A percentile compares a stretch with the other conserved stretches of the same genome.
Conservation (phyloP, 2,888 invertebrate species). For the Clivina fossor region DNA sequence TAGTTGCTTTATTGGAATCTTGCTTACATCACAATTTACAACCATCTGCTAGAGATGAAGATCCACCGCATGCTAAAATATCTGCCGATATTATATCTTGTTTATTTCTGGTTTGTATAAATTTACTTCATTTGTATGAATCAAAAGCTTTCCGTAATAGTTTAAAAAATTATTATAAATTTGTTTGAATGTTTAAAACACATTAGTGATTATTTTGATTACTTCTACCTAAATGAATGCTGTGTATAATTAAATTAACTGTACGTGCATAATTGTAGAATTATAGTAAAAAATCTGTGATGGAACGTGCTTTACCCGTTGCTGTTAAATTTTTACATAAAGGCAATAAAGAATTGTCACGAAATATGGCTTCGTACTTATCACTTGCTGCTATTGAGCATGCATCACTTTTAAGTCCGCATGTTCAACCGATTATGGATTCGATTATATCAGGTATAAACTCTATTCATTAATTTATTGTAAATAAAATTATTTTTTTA, state of each 20-base stretch:
- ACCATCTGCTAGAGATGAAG: conserved; percentile 75
- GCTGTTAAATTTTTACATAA: conserved; percentile 90
- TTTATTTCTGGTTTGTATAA: conserved; percentile 78
- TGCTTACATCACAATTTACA: conserved; percentile 88
- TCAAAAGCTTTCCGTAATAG: too few relatives aligned
- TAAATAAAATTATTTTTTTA: conserved; percentile 49
- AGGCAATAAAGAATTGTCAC: conserved; percentile 84
- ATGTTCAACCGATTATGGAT: conserved; percentile 87
- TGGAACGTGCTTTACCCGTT: conserved; percentile 84
- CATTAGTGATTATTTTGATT: neutral
- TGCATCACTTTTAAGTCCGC: conserved; percentile 79
- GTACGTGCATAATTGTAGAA: conserved; percentile 57
- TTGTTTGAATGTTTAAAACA: too few relatives aligned
- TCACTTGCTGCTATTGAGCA: conserved; percentile 91
- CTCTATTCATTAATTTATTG: neutral
- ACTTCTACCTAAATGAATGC: neutral
- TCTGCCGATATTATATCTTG: conserved; percentile 93
- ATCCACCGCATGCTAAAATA: conserved; percentile 95
- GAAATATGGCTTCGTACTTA: conserved; percentile 89
- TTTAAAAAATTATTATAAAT: too few relatives aligned
- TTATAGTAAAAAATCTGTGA: conserved; percentile 70
- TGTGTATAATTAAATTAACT: conserved; percentile 45
- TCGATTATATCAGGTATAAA: conserved; percentile 78
- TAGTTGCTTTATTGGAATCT: conserved; percentile 83
- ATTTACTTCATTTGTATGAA: neutral